These are phyloP conservation scores for Antheraea mylitta DNA, from an alignment of 1,140 invertebrate genomes.

Conservation along the genomic window DNA sequence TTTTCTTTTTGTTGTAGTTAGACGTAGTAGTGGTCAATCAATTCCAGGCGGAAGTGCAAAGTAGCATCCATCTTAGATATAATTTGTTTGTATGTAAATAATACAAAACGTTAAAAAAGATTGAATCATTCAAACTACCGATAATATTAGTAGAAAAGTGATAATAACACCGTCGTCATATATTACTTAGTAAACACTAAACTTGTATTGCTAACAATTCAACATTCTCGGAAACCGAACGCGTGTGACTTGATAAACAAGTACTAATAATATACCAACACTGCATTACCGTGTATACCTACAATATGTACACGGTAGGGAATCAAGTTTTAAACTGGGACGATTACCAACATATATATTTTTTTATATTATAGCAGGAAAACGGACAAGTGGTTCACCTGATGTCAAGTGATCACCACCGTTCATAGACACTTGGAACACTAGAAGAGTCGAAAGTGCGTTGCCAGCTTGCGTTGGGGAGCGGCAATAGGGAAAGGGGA, in stretches of 20 bases:
- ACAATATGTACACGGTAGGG: neutral
- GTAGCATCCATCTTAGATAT: no score
- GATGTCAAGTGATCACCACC: no score
- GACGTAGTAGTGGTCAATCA: no score
- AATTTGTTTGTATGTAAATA: neutral
- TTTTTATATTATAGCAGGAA: neutral
- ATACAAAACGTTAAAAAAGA: neutral
- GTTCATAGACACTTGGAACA: no score
- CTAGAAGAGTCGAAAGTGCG: no score
- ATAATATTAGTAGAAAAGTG: constrained; percentile 5
- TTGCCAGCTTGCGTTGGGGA: no score
- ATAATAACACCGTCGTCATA: neutral
- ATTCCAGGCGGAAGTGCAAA: no score
- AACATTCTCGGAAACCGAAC: neutral
- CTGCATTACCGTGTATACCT: neutral
- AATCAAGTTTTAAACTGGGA: neutral
- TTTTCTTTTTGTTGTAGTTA: no score
- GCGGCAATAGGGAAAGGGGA: no score
- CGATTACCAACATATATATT: neutral
- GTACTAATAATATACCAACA: neutral
- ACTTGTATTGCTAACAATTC: neutral
- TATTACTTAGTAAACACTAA: neutral
- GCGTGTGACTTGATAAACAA: neutral
- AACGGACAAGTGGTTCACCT: no score
- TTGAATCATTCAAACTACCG: neutral